A percentile compares a stretch with the other conserved stretches of the same genome.
Evolutionary conservation across 2,113 vertebrate species (phyloP).

Genomic region (Parotia lawesii): DNA sequence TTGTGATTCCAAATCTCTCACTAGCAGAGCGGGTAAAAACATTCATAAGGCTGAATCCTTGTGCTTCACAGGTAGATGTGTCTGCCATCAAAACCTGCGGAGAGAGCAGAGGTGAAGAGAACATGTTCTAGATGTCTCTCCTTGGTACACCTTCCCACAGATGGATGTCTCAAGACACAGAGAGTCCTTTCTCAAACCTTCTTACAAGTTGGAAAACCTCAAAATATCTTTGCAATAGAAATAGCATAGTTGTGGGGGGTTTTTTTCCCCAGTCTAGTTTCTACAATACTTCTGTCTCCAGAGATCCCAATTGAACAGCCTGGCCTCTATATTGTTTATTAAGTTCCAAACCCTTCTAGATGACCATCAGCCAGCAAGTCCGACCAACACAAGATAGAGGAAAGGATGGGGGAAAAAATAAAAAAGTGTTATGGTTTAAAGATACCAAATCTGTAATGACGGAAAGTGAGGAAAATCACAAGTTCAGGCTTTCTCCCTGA

Average conservation of each 20-base stretch:
- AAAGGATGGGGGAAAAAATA: neutral
- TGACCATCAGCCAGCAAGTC: neutral
- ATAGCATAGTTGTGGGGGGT: neutral
- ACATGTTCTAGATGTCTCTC: neutral
- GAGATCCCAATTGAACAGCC: neutral
- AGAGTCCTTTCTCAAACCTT: neutral
- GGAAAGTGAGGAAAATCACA: constrained; percentile 16
- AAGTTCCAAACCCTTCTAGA: neutral
- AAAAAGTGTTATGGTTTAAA: neutral
- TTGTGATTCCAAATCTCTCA: neutral
- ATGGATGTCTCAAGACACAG: neutral
- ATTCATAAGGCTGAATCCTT: neutral
- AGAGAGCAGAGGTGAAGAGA: neutral
- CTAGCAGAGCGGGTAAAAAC: neutral
- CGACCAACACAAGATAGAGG: neutral
- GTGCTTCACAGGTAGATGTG: neutral
- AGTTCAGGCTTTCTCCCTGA: neutral
- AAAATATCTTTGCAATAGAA: neutral
- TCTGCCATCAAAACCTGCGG: neutral
- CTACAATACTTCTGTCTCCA: neutral
- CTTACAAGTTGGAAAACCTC: neutral
- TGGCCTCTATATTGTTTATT: neutral
- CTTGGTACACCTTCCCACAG: neutral
- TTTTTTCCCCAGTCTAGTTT: neutral
- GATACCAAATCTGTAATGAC: neutral